Conservation (phyloP, 2,113 vertebrate species). For the Ursus arctos region DNA sequence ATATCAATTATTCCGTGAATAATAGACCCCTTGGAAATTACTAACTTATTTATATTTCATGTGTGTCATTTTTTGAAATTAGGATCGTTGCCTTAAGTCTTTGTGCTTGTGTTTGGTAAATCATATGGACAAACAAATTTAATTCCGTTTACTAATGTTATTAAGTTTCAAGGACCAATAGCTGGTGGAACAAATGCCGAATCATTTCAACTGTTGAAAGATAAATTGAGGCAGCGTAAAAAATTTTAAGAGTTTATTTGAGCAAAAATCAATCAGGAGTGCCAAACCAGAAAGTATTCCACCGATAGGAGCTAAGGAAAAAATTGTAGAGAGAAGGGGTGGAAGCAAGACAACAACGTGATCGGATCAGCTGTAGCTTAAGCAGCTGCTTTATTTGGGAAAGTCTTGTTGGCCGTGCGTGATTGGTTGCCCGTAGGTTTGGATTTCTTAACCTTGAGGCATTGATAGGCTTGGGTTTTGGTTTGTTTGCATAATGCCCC, state of each 20-base stretch:
- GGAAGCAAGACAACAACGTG: not conserved
- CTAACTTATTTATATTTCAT: not conserved
- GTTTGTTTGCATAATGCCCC: not conserved
- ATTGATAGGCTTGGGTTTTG: not conserved
- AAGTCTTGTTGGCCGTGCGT: not conserved
- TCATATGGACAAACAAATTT: constrained; percentile 6
- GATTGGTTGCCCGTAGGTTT: not conserved
- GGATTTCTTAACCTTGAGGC: not conserved
- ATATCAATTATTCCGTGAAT: not conserved
- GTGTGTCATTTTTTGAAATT: not conserved
- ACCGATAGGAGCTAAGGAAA: not conserved
- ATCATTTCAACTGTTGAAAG: not conserved
- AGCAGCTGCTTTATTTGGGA: not conserved
- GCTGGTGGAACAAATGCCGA: not conserved
- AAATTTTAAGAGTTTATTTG: not conserved
- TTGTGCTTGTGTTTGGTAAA: not conserved
- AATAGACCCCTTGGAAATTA: constrained; percentile 6
- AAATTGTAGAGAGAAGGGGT: not conserved
- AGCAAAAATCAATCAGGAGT: not conserved
- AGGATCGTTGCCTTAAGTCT: not conserved
- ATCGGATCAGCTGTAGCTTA: not conserved
- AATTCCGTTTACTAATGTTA: constrained; percentile 25
- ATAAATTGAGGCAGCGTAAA: not conserved
- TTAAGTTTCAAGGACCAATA: constrained; percentile 33
- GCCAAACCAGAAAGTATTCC: not conserved